Conservation (phyloP, 2,888 invertebrate genomes). For the Fragum whitleyi region DNA sequence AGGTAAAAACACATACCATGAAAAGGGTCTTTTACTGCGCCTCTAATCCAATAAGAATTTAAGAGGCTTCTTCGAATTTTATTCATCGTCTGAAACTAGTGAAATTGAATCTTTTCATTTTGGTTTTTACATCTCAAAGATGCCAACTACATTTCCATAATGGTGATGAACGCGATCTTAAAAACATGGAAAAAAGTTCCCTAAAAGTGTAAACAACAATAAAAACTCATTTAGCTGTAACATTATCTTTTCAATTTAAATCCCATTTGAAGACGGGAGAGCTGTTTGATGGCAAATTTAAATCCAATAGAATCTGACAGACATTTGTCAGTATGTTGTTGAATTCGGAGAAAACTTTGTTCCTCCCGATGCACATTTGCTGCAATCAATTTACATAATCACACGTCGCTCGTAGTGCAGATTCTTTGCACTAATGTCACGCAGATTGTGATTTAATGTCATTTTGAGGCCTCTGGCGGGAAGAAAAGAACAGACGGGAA, state of each 20-base stretch:
- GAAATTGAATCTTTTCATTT: neutral
- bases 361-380: constrained; percentile 44
- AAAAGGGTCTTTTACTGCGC: no score
- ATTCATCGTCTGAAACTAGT: neutral
- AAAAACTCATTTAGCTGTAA: constrained; percentile 37
- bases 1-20: no score
- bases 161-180: neutral
- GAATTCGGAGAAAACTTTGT: constrained; percentile 45
- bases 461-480: constrained; percentile 36
- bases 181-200: neutral
- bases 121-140: neutral
- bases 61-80: neutral
- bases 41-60: no score
- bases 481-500: constrained; percentile 30
- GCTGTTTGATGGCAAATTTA: constrained; percentile 56
- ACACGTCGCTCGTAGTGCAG: constrained; percentile 38
- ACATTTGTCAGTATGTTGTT: constrained; percentile 59
- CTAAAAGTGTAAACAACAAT: constrained; percentile 39
- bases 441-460: constrained; percentile 49
- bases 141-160: neutral
- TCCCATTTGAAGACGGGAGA: constrained; percentile 37
- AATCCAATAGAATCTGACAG: constrained; percentile 59
- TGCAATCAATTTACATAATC: constrained; percentile 63
- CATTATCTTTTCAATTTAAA: constrained; percentile 49
- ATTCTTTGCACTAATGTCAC: constrained; percentile 50